Evolutionary conservation across 2,797 vertebrate species (phyloP).

Genomic region (Discoglossus pictus): DNA sequence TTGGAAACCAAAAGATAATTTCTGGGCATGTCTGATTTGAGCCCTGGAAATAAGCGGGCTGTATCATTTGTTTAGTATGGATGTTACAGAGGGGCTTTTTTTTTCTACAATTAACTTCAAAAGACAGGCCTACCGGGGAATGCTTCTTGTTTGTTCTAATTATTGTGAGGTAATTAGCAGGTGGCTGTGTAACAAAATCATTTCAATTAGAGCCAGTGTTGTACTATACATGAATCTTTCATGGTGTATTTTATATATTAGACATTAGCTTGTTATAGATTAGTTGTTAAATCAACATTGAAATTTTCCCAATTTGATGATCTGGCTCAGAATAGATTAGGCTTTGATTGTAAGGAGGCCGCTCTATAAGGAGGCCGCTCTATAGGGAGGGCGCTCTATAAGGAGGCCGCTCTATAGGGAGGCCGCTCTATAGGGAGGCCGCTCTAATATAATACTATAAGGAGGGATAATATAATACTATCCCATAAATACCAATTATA

Average conservation of each 20-base stretch:
- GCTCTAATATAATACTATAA: no score
- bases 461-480: no score
- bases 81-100: slow-evolving; percentile 31
- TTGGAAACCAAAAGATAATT: slow-evolving; percentile 56
- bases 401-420: no score
- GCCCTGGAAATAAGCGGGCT: slow-evolving; percentile 53
- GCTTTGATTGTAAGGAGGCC: no score
- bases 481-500: no score
- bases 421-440: no score
- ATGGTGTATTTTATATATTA: neutral
- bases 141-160: slow-evolving; percentile 44
- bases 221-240: slow-evolving; percentile 16
- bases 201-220: slow-evolving; percentile 21
- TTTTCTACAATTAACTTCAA: slow-evolving; percentile 30
- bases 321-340: no score
- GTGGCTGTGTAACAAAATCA: slow-evolving; percentile 25
- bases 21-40: slow-evolving; percentile 50
- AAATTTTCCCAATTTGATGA: no score
- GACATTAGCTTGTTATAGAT: slow-evolving; percentile 2
- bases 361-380: no score
- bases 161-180: slow-evolving; percentile 40
- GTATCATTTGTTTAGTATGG: slow-evolving; percentile 39
- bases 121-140: slow-evolving; percentile 13
- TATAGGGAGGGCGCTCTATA: no score
- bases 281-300: neutral